Base-by-base conservation (phyloP, 2,888 invertebrate species). In the Yponomeuta plumbellus region DNA sequence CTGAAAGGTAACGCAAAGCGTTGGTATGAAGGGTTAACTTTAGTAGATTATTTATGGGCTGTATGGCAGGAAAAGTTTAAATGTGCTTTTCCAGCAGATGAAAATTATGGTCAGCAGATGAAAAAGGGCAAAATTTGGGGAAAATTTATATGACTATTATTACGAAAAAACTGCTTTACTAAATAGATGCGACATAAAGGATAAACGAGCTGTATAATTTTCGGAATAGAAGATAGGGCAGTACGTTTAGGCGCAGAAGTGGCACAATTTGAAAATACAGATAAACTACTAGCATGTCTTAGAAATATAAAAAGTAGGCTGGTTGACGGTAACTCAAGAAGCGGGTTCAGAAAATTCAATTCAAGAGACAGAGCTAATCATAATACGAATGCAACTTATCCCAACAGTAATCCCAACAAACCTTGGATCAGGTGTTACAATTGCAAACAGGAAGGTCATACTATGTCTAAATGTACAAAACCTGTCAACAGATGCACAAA, bases 1-100 rank as follows among this genome's bases (percentile, higher is more conserved):
- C 61, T 68, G n/a, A 26, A 10, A 22, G 68, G 68, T 5, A 20
- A 64, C 22, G 68, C 68, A 17, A 23, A 68, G 21, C 63, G 26
- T 5, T 68, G 68, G 68, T 68, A 66, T 39, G 59, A 66, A n/a
- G 62, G 62, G 13, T 20, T 68, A 1, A 39, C 66, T 56, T 40
- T 34, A 10, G 52, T 68, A 11, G 22, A 58, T 11, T 66, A 34
- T 58, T 11, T 58, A 0, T 66, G 66, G 66, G 11, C 13, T 10
- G 63, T 63, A 10, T 64, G 66, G 66, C 62, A 66, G 10, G 11
- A n/a, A n/a, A 66, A 66, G 34, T 17, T 66, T 5, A 58, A n/a
- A 17, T 11, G 2, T 26, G 52, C 63, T 17, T 66, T 66, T 59
- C 66, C 66, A 17, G 56, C 21, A n/a, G 17, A 62, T 17, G 63